Base-by-base conservation (phyloP, 2,113 vertebrate species). In the Rhipidura dahli region DNA sequence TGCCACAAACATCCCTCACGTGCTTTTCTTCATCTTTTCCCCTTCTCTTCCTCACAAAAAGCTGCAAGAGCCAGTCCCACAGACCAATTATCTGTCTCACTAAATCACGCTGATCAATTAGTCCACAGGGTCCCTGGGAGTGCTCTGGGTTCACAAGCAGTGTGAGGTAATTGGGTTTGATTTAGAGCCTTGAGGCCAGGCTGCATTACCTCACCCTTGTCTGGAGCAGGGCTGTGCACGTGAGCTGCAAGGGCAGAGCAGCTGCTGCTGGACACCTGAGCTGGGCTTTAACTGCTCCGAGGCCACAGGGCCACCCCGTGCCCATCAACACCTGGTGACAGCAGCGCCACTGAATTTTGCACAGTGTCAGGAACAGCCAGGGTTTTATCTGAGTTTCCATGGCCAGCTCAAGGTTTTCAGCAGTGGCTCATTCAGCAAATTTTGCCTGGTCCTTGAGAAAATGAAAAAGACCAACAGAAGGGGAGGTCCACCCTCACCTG, bases 331-430 rank as follows among this genome's bases (percentile, higher is more conserved):
- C 26, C 30, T 1, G 7, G 4, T 2, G 12, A 18, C 4, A 5
- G 4, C 19, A n/a, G 4, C 2, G 15, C 27, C n/a, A 15, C 42
- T 16, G 28, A 40, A 11, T 6, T 39, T 6, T 59, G 13, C 33
- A 45, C 28, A 4, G 1, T 0, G 0, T 18, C 40, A 80, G 18
- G n/a, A 60, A 3, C 0, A 28, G 15, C 3, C 53, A 9, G 23
- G 5, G 27, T 31, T 83, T 44, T 47, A 4, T 11, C 24, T 49
- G 6, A 13, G 10, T 35, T 42, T 7, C 17, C 31, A 9, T 26
- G 1, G 22, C 35, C 11, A 4, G 13, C 16, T 17, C 44, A 27
- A 42, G 15, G 2, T 30, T 57, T 59, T 44, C 20, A 50, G 56
- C 17, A 14, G 10, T 9, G 39, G 27, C 40, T 84, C 23, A 33